These are phyloP conservation scores for Corvus cornix DNA, from an alignment of 2,113 vertebrate species.

Conservation along the genomic window DNA sequence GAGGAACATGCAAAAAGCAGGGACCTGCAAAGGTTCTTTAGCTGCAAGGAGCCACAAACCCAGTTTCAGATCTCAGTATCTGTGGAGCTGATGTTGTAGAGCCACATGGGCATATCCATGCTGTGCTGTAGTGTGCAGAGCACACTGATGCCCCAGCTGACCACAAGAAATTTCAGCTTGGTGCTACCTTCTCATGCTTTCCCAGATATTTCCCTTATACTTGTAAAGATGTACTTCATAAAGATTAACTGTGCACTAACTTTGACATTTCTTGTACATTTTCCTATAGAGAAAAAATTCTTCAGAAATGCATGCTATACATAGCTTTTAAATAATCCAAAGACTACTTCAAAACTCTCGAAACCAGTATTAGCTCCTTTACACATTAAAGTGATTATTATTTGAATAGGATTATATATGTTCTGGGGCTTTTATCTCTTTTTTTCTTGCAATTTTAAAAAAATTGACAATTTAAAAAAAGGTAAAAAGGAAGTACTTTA, in stretches of 20 bases:
- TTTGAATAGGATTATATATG: neutral
- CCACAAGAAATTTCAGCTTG: neutral
- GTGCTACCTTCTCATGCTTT: neutral
- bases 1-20: neutral
- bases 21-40: neutral
- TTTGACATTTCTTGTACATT: neutral
- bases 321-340: neutral
- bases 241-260: neutral
- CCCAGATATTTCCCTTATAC: neutral
- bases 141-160: neutral
- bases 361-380: neutral
- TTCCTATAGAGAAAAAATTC: neutral
- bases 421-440: neutral
- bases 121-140: neutral
- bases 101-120: rapidly evolving
- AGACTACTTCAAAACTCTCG: neutral
- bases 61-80: neutral
- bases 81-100: neutral
- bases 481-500: neutral
- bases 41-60: neutral
- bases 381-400: neutral
- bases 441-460: neutral
- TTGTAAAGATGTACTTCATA: neutral
- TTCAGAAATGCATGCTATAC: neutral
- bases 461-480: neutral